These are phyloP conservation scores for Rotaria sp. DNA, from an alignment of 2,888 invertebrate genomes.

Conservation along the genomic window DNA sequence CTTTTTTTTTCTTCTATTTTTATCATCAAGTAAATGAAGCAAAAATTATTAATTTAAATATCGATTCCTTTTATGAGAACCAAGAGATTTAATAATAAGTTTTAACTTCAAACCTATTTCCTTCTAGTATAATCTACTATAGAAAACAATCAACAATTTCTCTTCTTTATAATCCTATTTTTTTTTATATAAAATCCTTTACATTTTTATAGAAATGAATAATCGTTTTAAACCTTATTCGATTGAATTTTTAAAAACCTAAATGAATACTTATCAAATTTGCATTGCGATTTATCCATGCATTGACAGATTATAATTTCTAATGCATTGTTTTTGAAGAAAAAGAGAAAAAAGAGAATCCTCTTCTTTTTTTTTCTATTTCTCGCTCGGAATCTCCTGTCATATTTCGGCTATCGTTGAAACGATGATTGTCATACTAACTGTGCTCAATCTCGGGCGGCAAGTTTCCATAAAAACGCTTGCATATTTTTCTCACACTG, in stretches of 20 bases:
- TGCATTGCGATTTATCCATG: background rate
- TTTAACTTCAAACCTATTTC: too few species aligned
- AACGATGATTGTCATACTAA: background rate
- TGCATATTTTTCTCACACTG: background rate
- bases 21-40: too few species aligned
- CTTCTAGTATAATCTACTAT: too few species aligned
- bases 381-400: background rate
- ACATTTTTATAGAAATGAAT: background rate
- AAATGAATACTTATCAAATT: background rate
- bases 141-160: too few species aligned
- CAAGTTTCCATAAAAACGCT: background rate
- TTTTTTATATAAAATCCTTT: background rate
- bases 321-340: constrained; percentile 5
- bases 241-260: background rate
- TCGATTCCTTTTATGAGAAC: too few species aligned
- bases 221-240: background rate
- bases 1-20: too few species aligned
- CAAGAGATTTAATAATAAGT: too few species aligned
- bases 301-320: background rate
- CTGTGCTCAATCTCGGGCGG: background rate
- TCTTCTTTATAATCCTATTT: too few species aligned
- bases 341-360: background rate
- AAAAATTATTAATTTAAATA: too few species aligned
- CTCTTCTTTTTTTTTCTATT: background rate
- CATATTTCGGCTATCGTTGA: background rate